Percentiles rank a stretch among this genome's conserved stretches.
Evolutionary conservation across 2,797 vertebrate species (phyloP).

Genomic region (Fratercula arctica): DNA sequence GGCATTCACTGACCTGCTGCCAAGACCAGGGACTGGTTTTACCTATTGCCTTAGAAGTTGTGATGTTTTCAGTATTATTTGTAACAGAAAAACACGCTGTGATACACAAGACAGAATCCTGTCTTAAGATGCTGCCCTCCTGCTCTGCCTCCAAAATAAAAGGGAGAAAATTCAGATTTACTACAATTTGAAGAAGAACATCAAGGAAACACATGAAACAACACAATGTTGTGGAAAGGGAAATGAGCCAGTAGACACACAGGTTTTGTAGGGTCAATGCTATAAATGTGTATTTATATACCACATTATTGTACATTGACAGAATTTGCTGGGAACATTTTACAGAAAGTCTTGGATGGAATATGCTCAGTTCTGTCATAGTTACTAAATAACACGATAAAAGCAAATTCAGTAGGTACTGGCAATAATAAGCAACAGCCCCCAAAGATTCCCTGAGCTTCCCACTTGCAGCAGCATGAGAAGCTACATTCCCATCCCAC

Average conservation of each 20-base stretch:
- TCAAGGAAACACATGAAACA: background rate
- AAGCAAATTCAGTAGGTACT: slow-evolving; percentile 12
- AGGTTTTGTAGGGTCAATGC: background rate
- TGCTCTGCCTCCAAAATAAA: background rate
- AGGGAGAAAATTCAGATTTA: background rate
- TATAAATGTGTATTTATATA: background rate
- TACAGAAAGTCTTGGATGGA: background rate
- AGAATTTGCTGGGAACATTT: background rate
- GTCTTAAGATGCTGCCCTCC: background rate
- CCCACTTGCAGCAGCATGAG: slow-evolving; percentile 51
- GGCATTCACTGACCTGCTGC: background rate
- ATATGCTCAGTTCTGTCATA: background rate
- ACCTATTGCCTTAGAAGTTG: background rate
- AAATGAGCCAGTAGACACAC: background rate
- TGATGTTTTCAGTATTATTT: background rate
- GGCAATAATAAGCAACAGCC: slow-evolving; percentile 18
- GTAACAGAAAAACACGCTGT: background rate
- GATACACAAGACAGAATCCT: background rate
- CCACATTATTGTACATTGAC: background rate
- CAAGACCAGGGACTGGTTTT: background rate
- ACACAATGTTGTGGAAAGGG: background rate
- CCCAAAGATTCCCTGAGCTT: slow-evolving; percentile 20
- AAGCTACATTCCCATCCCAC: slow-evolving; percentile 53
- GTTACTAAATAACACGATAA: background rate
- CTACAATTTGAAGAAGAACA: background rate